Evolutionary conservation across 35 echinoderm and acorn worm species (phyloP), one percentile per base, ranked within the genome.

Genomic region (Eucidaris tribuloides): DNA sequence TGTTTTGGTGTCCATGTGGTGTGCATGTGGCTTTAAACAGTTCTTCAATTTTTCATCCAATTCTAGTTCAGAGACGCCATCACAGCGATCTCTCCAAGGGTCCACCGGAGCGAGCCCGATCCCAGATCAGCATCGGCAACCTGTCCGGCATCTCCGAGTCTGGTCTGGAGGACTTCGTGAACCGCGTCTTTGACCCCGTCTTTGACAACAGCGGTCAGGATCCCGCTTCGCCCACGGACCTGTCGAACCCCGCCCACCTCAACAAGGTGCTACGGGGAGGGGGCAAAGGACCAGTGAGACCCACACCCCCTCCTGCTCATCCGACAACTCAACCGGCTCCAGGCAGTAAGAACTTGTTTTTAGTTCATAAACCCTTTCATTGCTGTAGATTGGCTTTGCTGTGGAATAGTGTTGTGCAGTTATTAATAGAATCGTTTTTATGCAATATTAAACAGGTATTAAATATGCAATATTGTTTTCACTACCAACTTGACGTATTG

Each of bases 191-290:
- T 65, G 46, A 83, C 40, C 80, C 80, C 4, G 80, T 22, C 2
- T 42, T 40, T n/a, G n/a, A n/a, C n/a, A n/a, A n/a, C n/a, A 40
- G 68, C 11, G 34, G 68, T 22, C 38, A 22, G 6, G 68, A 74
- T 7, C 35, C 68, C 38, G 22, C 68, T 0, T 74, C 68, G 38
- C 68, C 76, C 39, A 18, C 56, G 25, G 85, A 88, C 48, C 77
- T 88, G 2, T 40, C 78, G 15, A 88, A 48, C 35, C 76, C 77
- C 4, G 27, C 36, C 32, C 77, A 39, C 24, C 9, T 90, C 6
- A 82, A 84, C 28, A 78, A 84, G 25, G 27, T 42, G 15, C 31
- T 90, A 29, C 60, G 70, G 81, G 88, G 88, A 14, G 88, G 88
- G 46, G 88, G 88, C 23, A 49, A 71, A 50, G 80, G 80, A 28